phyloP scores from a whole-genome alignment of 1,140 invertebrate genomes.

The Chironomus tepperi region DNA sequence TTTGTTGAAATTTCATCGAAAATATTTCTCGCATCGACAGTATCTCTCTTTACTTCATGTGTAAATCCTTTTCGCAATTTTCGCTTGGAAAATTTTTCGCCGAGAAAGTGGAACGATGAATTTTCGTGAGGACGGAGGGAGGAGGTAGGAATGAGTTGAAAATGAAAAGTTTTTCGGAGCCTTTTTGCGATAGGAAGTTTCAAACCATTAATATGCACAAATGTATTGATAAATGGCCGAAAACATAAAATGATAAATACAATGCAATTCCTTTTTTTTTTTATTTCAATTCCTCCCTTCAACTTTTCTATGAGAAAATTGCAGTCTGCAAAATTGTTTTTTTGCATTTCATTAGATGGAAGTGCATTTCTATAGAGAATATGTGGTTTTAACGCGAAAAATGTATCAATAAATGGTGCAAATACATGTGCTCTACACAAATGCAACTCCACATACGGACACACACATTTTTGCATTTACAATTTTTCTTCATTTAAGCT shows the following conservation, averaged over 20 bases:
- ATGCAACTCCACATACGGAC: too few species aligned
- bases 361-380: not conserved
- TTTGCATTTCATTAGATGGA: slow-evolving; percentile 15
- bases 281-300: not conserved
- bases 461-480: not conserved
- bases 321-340: not conserved
- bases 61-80: too few species aligned
- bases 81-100: too few species aligned
- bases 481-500: slow-evolving; percentile 3
- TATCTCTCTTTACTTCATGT: too few species aligned
- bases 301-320: slow-evolving; percentile 15
- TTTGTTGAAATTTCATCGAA: too few species aligned
- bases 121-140: not conserved
- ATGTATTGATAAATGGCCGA: not conserved
- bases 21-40: too few species aligned
- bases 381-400: not conserved
- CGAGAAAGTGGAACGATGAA: too few species aligned
- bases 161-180: not conserved
- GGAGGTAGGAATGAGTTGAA: too few species aligned
- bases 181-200: not conserved
- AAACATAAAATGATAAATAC: not conserved
- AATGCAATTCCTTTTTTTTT: not conserved
- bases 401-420: not conserved
- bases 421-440: too few species aligned
- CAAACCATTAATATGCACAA: not conserved